Evolutionary conservation across 2,113 vertebrate species (phyloP).

Genomic region (Blennius ocellaris): DNA sequence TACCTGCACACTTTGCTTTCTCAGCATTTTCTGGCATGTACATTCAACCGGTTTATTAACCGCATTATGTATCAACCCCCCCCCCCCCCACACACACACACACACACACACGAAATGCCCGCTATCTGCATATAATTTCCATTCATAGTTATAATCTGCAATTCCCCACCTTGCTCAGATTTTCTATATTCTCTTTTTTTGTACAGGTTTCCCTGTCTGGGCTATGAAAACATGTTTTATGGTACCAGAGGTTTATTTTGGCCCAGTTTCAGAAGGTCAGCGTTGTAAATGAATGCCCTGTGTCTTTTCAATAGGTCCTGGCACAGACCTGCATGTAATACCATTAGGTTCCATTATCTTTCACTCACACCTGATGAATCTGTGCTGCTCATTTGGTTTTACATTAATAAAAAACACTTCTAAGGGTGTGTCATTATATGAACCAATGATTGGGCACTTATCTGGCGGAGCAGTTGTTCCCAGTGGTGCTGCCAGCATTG

Average conservation of each 20-base stretch:
- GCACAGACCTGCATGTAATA: slow-evolving; percentile 16
- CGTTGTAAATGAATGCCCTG: slow-evolving; percentile 33
- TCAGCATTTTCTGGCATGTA: slow-evolving; percentile 2
- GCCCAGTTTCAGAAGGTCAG: slow-evolving; percentile 43
- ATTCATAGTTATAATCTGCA: background rate
- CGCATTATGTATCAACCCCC: slow-evolving; percentile 1
- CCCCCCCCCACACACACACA: no score
- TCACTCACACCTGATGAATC: slow-evolving; percentile 50
- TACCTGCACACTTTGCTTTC: slow-evolving; percentile 9
- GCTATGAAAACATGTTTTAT: background rate
- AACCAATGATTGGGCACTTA: slow-evolving; percentile 36
- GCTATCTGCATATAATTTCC: background rate
- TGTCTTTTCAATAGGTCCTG: slow-evolving; percentile 39
- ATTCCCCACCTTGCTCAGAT: background rate
- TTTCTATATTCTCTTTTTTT: background rate
- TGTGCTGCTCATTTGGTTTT: slow-evolving; percentile 35
- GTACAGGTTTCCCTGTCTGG: background rate
- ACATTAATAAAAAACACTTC: background rate
- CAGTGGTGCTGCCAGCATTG: slow-evolving; percentile 63
- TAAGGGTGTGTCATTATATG: slow-evolving; percentile 35
- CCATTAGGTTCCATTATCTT: slow-evolving; percentile 43
- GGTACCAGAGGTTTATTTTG: slow-evolving; percentile 43
- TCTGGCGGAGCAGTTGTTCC: slow-evolving; percentile 44
- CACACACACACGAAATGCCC: background rate
- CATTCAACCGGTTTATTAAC: slow-evolving; percentile 7